These are phyloP conservation scores for Colossoma macropomum DNA, from an alignment of 2,113 vertebrate species.

Conservation along the genomic window DNA sequence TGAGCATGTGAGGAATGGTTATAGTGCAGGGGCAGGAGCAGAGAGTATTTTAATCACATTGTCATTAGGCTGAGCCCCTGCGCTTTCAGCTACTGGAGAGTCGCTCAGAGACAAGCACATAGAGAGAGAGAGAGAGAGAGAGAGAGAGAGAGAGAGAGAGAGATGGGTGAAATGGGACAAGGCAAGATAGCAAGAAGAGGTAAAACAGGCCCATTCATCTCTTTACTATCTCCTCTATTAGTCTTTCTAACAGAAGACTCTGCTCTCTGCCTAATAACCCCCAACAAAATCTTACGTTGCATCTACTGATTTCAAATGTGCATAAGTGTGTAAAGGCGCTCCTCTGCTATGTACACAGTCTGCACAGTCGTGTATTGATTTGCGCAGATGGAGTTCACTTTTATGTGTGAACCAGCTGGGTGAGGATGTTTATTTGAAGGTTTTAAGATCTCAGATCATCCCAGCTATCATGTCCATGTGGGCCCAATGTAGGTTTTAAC, in stretches of 20 bases:
- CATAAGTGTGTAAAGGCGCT: not conserved
- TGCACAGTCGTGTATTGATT: not conserved
- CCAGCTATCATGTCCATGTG: too few relatives aligned
- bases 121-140: slow-evolving; percentile 12
- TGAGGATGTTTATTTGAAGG: too few relatives aligned
- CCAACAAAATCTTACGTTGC: not conserved
- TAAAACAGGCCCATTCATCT: not conserved
- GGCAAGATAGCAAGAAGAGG: slow-evolving; percentile 15
- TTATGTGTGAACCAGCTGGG: too few relatives aligned
- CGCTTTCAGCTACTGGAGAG: not conserved
- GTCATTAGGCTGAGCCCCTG: slow-evolving; percentile 12
- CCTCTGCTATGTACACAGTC: not conserved
- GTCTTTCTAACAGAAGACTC: not conserved
- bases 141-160: not conserved
- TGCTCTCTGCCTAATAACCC: not conserved
- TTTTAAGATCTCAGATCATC: too few relatives aligned
- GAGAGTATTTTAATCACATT: slow-evolving; percentile 7
- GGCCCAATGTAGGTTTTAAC: too few relatives aligned
- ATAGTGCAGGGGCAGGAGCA: not conserved
- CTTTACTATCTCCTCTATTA: not conserved
- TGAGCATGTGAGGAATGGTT: not conserved
- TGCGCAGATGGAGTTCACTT: not conserved
- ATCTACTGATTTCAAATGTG: not conserved
- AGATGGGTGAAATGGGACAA: not conserved
- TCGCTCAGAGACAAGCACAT: too few relatives aligned